phyloP scores from a whole-genome alignment of 2,797 vertebrate genomes.

The Bradypodion pumilum region DNA sequence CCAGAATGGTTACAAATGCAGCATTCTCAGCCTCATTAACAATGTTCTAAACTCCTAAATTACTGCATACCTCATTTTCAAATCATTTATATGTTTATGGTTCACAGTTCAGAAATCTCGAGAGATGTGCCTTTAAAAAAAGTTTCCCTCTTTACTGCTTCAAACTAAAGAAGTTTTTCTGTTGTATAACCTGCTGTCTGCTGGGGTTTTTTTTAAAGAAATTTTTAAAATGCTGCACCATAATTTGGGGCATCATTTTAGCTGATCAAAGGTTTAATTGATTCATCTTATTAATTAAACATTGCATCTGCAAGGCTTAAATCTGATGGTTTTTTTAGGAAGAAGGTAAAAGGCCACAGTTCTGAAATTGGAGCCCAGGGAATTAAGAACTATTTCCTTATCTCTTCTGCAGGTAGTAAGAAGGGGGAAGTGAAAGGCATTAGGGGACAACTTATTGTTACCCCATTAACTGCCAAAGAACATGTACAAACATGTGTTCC shows the following conservation, averaged over 20 bases:
- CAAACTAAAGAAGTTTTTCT: constrained; percentile 67
- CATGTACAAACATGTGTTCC: no score
- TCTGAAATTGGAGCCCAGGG: not conserved
- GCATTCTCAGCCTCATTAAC: constrained; percentile 28
- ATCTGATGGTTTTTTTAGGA: not conserved
- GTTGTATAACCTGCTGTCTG: constrained; percentile 38
- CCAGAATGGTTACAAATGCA: not conserved
- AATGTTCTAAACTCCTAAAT: not conserved
- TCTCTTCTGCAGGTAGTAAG: not conserved
- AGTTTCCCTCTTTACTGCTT: constrained; percentile 43
- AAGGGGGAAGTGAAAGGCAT: not conserved
- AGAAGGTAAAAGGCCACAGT: not conserved
- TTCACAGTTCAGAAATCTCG: constrained; percentile 9
- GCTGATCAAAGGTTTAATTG: constrained; percentile 24
- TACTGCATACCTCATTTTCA: not conserved
- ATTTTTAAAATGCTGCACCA: not conserved
- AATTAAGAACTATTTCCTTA: not conserved
- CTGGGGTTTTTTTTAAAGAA: not conserved
- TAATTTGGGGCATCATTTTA: not conserved
- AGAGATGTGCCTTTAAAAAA: constrained; percentile 5
- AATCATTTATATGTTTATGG: constrained; percentile 19
- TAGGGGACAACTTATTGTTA: not conserved
- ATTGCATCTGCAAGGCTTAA: not conserved
- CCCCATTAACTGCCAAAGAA: no score
- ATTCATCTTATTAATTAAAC: not conserved